These are phyloP conservation scores for Microdon myrmicae DNA, from an alignment of 2,888 invertebrate species.

Conservation along the genomic window DNA sequence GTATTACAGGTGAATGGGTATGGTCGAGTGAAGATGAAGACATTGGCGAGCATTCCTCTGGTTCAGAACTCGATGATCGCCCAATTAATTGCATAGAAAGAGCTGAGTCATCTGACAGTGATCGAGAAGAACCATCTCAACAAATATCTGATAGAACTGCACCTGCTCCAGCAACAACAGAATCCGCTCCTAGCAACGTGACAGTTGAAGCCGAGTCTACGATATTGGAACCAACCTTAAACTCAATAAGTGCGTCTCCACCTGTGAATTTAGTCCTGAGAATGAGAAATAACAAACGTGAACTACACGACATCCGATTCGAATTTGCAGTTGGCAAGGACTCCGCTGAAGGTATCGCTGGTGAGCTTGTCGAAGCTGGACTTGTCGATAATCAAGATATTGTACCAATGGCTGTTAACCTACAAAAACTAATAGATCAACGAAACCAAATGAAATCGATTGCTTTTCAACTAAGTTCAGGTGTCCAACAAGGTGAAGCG, in stretches of 20 bases:
- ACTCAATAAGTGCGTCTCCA: conserved; percentile 64
- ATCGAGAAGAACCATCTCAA: conserved; percentile 68
- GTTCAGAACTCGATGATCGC: conserved; percentile 70
- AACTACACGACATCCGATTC: conserved; percentile 97
- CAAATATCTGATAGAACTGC: conserved; percentile 67
- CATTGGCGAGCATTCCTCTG: conserved; percentile 70
- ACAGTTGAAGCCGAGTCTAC: conserved; percentile 30
- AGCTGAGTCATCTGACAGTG: conserved; percentile 73
- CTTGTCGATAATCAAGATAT: conserved; percentile 92
- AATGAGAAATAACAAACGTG: conserved; percentile 89
- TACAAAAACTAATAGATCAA: conserved; percentile 88
- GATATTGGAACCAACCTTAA: conserved; percentile 41
- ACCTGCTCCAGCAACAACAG: conserved; percentile 61
- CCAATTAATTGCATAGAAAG: conserved; percentile 73
- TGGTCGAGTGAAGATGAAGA: conserved; percentile 97
- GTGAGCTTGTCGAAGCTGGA: conserved; percentile 94
- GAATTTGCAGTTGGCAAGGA: conserved; percentile 93
- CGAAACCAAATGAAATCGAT: conserved; percentile 76
- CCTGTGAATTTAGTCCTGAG: conserved; percentile 85
- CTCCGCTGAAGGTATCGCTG: conserved; percentile 90
- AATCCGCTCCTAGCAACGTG: conserved; percentile 56
- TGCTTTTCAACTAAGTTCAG: conserved; percentile 87
- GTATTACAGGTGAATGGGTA: conserved; percentile 97
- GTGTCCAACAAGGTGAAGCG: conserved; percentile 78
- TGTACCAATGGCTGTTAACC: conserved; percentile 89